A percentile compares a stretch with the other conserved stretches of the same genome.
phyloP scores from a whole-genome alignment of 23 tunicate genomes.

The Clavelina lepadiformis region DNA sequence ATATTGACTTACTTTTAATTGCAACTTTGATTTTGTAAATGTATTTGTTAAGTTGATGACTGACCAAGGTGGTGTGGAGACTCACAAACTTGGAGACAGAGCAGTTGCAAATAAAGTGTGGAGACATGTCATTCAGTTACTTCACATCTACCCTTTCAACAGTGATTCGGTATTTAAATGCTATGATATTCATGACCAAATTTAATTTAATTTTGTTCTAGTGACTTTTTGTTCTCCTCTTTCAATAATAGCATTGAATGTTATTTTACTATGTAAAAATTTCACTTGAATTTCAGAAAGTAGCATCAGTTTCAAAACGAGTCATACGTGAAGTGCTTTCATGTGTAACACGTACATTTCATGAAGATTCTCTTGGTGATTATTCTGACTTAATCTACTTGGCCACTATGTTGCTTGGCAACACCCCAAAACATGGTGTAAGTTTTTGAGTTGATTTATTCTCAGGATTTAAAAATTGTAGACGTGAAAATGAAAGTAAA shows the following conservation, averaged over 20 bases:
- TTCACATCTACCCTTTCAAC: constrained; percentile 51
- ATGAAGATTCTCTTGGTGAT: constrained; percentile 88
- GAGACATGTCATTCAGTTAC: constrained; percentile 38
- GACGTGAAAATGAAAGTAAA: too few relatives aligned
- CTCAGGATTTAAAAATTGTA: too few relatives aligned
- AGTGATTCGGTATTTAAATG: constrained; percentile 42
- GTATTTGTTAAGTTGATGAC: constrained; percentile 36
- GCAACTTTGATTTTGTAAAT: background rate
- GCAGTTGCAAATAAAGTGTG: constrained; percentile 64
- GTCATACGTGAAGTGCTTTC: constrained; percentile 55
- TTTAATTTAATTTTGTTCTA: background rate
- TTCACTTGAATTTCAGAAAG: constrained; percentile 15
- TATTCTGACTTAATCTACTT: constrained; percentile 47
- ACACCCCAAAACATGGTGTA: constrained; percentile 2
- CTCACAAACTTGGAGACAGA: constrained; percentile 75
- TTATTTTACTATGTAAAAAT: background rate
- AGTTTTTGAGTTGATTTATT: too few relatives aligned
- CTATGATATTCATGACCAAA: background rate
- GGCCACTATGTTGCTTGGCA: constrained; percentile 18
- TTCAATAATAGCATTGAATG: background rate
- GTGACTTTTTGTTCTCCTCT: too few relatives aligned
- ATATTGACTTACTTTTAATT: background rate
- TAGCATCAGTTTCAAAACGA: constrained; percentile 14
- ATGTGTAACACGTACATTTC: constrained; percentile 72
- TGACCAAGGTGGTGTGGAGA: constrained; percentile 45